Evolutionary conservation across 92 coral and sea anemone genomes (phyloP), one percentile per base, ranked within the genome.

Genomic region (Epizoanthus illoricatus): DNA sequence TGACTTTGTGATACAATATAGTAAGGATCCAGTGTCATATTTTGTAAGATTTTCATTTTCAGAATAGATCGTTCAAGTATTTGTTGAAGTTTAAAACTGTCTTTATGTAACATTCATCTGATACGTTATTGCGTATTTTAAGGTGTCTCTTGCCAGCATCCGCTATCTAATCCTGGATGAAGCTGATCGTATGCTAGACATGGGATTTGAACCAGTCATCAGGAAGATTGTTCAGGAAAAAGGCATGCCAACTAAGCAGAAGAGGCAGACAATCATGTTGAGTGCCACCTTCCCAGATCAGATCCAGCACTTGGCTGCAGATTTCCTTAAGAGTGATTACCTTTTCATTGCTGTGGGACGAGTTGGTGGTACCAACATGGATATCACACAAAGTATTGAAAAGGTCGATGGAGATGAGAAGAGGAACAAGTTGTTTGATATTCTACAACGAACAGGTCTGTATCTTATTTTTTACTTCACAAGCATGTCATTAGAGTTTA

Each of bases 231-330:
- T 92, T 0, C 85, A 88, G 49, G 60, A 85, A 62, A 74, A 83
- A 47, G 88, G 84, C 40, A 92, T 97, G 94, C 94, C 98, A 7
- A 80, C 86, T 13, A 97, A 94, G 72, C 64, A 80, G 57, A 73
- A 90, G 42, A 85, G 99, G 67, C 99, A 97, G 81, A 97, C 99
- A 11, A 88, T 97, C 24, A 90, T 97, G 99, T 90, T 90, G 70
- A 97, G 99, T 78, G 99, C 99, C 2, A 97, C 99, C 12, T 97
- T 97, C 89, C 99, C 99, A 17, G 96, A 93, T 61, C 94, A 92
- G 88, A 93, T 97, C 69, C 99, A 97, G 73, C 89, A 82, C 54
- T 87, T 97, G 47, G 99, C 99, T 65, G 97, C 92, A 15, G 94
- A 93, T 75, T 97, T 93, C 72, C 79, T 97, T 71, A 97, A 90